Evolutionary conservation across 2,797 vertebrate genomes (phyloP), one percentile per base, ranked within the genome.

Genomic region (Sphaeramia orbicularis): DNA sequence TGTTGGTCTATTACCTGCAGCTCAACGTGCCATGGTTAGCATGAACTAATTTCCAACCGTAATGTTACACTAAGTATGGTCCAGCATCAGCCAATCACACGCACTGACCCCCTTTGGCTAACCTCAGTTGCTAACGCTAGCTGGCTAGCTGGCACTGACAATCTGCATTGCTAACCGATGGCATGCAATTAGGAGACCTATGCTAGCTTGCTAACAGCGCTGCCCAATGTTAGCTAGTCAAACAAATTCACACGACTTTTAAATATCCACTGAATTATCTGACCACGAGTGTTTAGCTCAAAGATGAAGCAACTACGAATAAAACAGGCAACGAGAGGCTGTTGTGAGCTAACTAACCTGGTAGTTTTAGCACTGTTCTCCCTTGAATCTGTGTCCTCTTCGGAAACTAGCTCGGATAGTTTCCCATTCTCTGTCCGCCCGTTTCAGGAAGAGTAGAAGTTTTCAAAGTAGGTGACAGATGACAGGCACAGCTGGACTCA

Each of bases 301-400:
- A 27, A 58, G 53, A 68, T 49, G 49, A 70, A 74, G 43, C 55
- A 64, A 77, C 38, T 56, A 53, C 51, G 59, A 48, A 51, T 66
- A 48, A 49, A 56, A 43, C 36, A 74, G 65, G 13, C 49, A 77
- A 54, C 57, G 51, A 58, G 43, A 54, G 51, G 76, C 69, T 58
- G 65, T 45, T 48, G 54, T 21, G 64, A 75, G 90, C 88, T 92
- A 81, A 92, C 89, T 84, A 86, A 91, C 90, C 88, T 88, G 81
- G 50, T 58, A 86, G 77, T 84, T 86, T 66, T 83, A 86, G 83
- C 89, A 59, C 81, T 82, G 74, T 71, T 74, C 45, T 71, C 52
- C 63, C 52, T 55, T 42, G 57, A 74, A 71, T 73, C 13, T 49
- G 35, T 72, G 83, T 86, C 80, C 59, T 78, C 81, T 65, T 87